Conservation (phyloP, 2,888 invertebrate species). For the Cheilosia urbana region DNA sequence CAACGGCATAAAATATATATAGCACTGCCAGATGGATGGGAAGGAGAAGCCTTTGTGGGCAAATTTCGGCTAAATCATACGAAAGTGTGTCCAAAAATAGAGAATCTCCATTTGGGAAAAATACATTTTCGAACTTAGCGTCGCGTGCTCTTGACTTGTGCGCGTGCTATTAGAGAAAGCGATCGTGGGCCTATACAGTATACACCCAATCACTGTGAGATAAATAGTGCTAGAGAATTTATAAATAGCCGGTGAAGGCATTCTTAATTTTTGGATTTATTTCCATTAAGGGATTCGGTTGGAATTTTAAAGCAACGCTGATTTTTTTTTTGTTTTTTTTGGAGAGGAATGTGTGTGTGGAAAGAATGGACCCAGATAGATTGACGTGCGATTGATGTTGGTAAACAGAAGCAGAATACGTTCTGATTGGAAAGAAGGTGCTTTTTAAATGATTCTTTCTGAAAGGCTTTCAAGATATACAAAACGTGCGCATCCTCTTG, state of each 20-base stretch:
- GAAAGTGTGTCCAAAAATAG: conserved; percentile 47
- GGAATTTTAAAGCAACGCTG: not conserved
- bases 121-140: conserved; percentile 20
- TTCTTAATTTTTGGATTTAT: conserved; percentile 33
- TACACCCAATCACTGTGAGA: conserved; percentile 8
- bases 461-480: not conserved
- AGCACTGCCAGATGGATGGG: not conserved
- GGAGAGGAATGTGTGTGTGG: not conserved
- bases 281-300: conserved; percentile 24
- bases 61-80: conserved; percentile 19
- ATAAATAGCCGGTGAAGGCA: conserved; percentile 28
- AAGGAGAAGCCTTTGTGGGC: conserved; percentile 10
- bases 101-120: not conserved
- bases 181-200: conserved; percentile 23
- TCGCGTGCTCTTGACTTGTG: conserved; percentile 61
- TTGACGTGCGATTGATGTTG: conserved; percentile 29
- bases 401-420: not conserved
- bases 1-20: not conserved
- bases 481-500: too few species aligned
- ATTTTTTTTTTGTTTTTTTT: too few species aligned
- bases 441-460: not conserved
- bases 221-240: not conserved
- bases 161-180: conserved; percentile 23
- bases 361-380: not conserved
- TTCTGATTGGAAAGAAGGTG: not conserved